These are phyloP conservation scores for Porites lobata DNA, from an alignment of 92 coral and sea anemone genomes.

Conservation along the genomic window DNA sequence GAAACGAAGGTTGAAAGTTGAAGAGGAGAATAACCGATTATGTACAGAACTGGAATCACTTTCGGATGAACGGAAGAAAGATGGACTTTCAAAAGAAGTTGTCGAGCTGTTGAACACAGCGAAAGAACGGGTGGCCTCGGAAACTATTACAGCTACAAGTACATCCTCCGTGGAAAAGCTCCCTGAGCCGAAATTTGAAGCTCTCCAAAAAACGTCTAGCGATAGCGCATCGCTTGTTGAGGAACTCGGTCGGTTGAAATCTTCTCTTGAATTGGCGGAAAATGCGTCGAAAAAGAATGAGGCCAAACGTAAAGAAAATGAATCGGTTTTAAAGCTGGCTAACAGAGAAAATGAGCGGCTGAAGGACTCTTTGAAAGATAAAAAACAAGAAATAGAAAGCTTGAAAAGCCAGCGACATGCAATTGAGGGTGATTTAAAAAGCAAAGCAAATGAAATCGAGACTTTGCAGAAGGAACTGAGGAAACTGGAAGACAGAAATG, in stretches of 20 bases:
- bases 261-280: constrained; percentile 60
- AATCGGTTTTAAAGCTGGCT: constrained; percentile 58
- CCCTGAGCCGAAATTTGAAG: constrained; percentile 58
- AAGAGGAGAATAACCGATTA: constrained; percentile 77
- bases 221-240: constrained; percentile 48
- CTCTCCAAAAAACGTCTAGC: constrained; percentile 24
- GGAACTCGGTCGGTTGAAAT: constrained; percentile 59
- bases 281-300: constrained; percentile 53
- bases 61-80: constrained; percentile 67
- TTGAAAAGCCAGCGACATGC: constrained; percentile 10
- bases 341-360: constrained; percentile 67
- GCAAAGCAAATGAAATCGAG: constrained; percentile 53
- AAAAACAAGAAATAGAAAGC: constrained; percentile 55
- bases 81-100: constrained; percentile 79
- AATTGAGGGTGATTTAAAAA: constrained; percentile 49
- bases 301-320: constrained; percentile 47
- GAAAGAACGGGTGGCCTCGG: constrained; percentile 64
- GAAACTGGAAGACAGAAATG: constrained; percentile 62
- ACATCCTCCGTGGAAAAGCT: constrained; percentile 44
- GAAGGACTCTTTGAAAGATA: constrained; percentile 48
- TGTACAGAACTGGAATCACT: constrained; percentile 67
- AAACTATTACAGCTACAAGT: constrained; percentile 26
- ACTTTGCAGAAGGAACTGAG: constrained; percentile 49
- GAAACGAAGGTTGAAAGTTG: constrained; percentile 75
- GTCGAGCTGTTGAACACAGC: constrained; percentile 82